phyloP scores from a whole-genome alignment of 2,113 vertebrate genomes.

The Platichthys flesus region DNA sequence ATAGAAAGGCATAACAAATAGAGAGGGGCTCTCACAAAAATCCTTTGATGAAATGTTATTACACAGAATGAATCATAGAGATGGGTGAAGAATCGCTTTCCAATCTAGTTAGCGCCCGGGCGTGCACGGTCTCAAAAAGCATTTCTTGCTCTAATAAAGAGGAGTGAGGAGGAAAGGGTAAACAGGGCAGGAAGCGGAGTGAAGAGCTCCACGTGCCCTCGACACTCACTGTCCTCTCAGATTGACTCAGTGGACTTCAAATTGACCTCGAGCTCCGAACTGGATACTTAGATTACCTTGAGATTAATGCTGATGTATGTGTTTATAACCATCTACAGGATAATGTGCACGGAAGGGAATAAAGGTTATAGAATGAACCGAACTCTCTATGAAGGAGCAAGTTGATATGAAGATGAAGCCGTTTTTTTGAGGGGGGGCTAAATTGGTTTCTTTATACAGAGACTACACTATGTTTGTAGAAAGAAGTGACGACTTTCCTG shows the following conservation, averaged over 20 bases:
- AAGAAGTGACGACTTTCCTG: slow-evolving; percentile 51
- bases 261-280: slow-evolving; percentile 55
- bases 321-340: slow-evolving; percentile 3
- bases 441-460: slow-evolving; percentile 37
- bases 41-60: slow-evolving; percentile 82
- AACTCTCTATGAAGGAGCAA: background rate
- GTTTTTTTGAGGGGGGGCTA: slow-evolving; percentile 27
- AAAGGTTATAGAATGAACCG: slow-evolving; percentile 10
- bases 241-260: slow-evolving; percentile 65
- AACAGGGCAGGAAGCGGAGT: slow-evolving; percentile 59
- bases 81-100: slow-evolving; percentile 77
- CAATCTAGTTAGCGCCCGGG: slow-evolving; percentile 78
- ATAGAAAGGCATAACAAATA: slow-evolving; percentile 82
- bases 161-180: slow-evolving; percentile 50
- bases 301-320: slow-evolving; percentile 38
- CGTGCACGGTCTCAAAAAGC: slow-evolving; percentile 72
- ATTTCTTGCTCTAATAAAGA: slow-evolving; percentile 79
- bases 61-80: slow-evolving; percentile 81
- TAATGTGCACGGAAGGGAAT: slow-evolving; percentile 24
- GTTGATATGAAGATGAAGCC: background rate
- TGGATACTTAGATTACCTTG: slow-evolving; percentile 40
- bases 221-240: slow-evolving; percentile 48
- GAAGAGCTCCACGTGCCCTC: slow-evolving; percentile 44
- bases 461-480: slow-evolving; percentile 36
- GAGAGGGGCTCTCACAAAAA: slow-evolving; percentile 68